Evolutionary conservation across 2,888 invertebrate species (phyloP).

Genomic region (Synergus japonicus): DNA sequence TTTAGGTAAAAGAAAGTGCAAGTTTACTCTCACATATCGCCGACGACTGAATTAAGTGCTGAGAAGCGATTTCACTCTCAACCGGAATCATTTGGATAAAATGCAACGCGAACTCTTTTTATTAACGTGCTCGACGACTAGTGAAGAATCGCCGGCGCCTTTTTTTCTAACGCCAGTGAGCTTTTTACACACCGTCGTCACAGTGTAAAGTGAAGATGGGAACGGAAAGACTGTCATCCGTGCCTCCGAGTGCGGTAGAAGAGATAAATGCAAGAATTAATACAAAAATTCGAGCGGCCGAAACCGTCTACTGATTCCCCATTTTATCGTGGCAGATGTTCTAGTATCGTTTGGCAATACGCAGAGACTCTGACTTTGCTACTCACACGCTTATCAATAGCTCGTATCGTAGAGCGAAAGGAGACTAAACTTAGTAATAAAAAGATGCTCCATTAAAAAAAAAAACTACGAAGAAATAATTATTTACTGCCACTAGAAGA

Average conservation of each 20-base stretch:
- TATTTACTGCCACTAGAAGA: conserved; percentile 35
- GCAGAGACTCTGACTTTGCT: conserved; percentile 24
- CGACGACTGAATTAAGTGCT: conserved; percentile 6
- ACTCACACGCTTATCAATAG: conserved; percentile 30
- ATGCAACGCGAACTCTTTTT: conserved; percentile 9
- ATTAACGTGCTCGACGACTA: conserved; percentile 10
- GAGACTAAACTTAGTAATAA: conserved; percentile 37
- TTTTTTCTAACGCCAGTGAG: conserved; percentile 1
- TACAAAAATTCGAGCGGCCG: background rate
- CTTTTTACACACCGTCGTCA: conserved; percentile 34
- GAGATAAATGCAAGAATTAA: conserved; percentile 8
- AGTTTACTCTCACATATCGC: conserved; percentile 30
- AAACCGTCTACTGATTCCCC: background rate
- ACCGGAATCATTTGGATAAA: conserved; percentile 8
- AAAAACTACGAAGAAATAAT: conserved; percentile 17
- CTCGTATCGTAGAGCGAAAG: conserved; percentile 36
- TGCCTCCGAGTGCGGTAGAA: conserved; percentile 39
- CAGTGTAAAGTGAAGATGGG: conserved; percentile 8
- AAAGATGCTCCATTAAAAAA: background rate
- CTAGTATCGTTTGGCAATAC: background rate
- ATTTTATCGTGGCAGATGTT: background rate
- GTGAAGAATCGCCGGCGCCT: conserved; percentile 26
- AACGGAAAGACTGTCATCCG: conserved; percentile 40
- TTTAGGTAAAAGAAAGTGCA: conserved; percentile 26
- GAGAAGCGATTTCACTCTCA: conserved; percentile 3